phyloP scores from a whole-genome alignment of 2,888 invertebrate species.

The Camponotus fellah region DNA sequence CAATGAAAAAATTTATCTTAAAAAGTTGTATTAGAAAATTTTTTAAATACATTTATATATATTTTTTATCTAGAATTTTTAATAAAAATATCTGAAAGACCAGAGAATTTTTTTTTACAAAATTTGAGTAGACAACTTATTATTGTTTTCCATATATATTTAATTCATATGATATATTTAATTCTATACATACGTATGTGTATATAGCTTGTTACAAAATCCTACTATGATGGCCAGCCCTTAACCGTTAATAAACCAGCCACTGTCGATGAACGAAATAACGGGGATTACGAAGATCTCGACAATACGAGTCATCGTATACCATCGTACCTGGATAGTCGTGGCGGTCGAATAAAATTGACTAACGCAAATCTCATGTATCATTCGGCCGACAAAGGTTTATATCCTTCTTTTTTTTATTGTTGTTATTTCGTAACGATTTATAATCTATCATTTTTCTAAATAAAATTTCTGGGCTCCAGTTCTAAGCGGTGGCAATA shows the following conservation, averaged over 20 bases:
- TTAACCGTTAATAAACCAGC: conserved; percentile 78
- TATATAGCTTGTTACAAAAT: conserved; percentile 77
- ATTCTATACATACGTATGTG: background rate
- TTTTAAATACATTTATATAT: too few species aligned
- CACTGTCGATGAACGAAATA: conserved; percentile 78
- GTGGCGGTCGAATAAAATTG: conserved; percentile 78
- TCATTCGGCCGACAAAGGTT: conserved; percentile 83
- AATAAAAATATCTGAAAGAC: too few species aligned
- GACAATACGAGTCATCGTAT: conserved; percentile 79
- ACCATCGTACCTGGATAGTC: conserved; percentile 79
- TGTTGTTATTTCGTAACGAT: background rate
- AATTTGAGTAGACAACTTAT: too few species aligned
- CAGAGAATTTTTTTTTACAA: too few species aligned
- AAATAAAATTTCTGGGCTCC: conserved; percentile 22
- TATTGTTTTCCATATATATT: background rate
- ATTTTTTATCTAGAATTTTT: too few species aligned
- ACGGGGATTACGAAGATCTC: conserved; percentile 82
- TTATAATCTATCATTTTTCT: background rate
- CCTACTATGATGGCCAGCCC: conserved; percentile 80
- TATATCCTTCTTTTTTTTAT: conserved; percentile 11
- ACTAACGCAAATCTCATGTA: conserved; percentile 82
- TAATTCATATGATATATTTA: background rate
- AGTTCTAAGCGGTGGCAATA: conserved; percentile 85
- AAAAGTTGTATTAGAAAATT: too few species aligned
- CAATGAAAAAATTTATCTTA: too few species aligned